These are phyloP conservation scores for Diarsia mendica DNA, from an alignment of 2,888 invertebrate species.

Conservation along the genomic window DNA sequence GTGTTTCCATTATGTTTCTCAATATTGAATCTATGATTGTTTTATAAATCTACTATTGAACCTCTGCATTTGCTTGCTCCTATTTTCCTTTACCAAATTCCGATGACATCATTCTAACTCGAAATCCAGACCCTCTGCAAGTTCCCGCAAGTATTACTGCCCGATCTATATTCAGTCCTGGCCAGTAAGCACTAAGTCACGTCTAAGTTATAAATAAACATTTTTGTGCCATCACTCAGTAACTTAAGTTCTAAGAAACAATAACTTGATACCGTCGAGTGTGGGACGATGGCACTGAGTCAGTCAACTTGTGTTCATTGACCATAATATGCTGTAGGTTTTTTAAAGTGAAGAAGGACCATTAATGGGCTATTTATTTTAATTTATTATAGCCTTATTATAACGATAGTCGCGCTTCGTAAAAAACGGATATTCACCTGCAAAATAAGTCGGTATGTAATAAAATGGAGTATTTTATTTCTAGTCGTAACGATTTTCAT, in stretches of 20 bases:
- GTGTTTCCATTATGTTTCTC: background rate
- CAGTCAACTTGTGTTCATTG: constrained; percentile 40
- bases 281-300: constrained; percentile 51
- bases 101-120: constrained; percentile 46
- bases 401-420: too few species aligned
- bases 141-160: constrained; percentile 41
- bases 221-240: constrained; percentile 58
- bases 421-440: too few species aligned
- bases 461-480: too few species aligned
- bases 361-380: too few species aligned
- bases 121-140: constrained; percentile 21
- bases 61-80: background rate
- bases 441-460: too few species aligned
- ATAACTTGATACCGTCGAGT: constrained; percentile 40
- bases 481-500: too few species aligned
- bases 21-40: background rate
- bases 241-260: constrained; percentile 50
- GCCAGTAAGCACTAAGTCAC: constrained; percentile 56
- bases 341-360: background rate
- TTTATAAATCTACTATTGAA: background rate
- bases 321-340: constrained; percentile 47
- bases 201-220: constrained; percentile 63
- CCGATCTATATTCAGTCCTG: constrained; percentile 46
- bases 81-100: background rate
- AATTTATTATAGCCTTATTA: too few species aligned